Evolutionary conservation across 2,797 vertebrate species (phyloP).

Genomic region (Odontamblyopus rebecca): DNA sequence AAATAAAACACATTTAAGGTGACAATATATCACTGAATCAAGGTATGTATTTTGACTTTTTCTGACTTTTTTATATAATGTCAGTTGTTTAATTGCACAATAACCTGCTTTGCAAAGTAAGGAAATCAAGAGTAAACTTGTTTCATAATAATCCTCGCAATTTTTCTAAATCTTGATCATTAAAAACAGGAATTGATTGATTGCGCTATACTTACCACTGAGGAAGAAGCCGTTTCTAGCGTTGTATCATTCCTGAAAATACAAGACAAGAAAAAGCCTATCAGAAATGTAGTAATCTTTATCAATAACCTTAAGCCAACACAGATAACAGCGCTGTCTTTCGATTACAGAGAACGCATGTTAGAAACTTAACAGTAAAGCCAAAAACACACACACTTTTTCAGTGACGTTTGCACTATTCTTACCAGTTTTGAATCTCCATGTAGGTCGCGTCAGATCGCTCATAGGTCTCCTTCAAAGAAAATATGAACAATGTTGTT

Average conservation of each 20-base stretch:
- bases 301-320: slow-evolving; percentile 4
- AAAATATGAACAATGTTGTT: slow-evolving; percentile 18
- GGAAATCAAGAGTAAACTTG: too few relatives aligned
- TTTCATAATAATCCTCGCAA: too few relatives aligned
- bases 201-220: slow-evolving; percentile 46
- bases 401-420: slow-evolving; percentile 1
- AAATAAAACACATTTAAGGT: too few relatives aligned
- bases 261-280: slow-evolving; percentile 20
- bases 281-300: slow-evolving; percentile 1
- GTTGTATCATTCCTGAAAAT: slow-evolving; percentile 53
- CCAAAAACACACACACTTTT: not conserved
- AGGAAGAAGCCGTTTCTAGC: slow-evolving; percentile 30
- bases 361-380: slow-evolving; percentile 15
- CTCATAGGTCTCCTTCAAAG: slow-evolving; percentile 75
- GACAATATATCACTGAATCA: too few relatives aligned
- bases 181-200: too few relatives aligned
- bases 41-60: too few relatives aligned
- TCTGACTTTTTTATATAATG: too few relatives aligned
- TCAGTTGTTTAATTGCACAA: too few relatives aligned
- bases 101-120: too few relatives aligned
- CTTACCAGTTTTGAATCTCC: slow-evolving; percentile 83
- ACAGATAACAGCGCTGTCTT: not conserved
- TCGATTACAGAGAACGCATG: slow-evolving; percentile 20
- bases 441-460: slow-evolving; percentile 66
- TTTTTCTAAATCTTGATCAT: too few relatives aligned